phyloP scores from a whole-genome alignment of 2,113 vertebrate genomes.

The Picathartes gymnocephalus region DNA sequence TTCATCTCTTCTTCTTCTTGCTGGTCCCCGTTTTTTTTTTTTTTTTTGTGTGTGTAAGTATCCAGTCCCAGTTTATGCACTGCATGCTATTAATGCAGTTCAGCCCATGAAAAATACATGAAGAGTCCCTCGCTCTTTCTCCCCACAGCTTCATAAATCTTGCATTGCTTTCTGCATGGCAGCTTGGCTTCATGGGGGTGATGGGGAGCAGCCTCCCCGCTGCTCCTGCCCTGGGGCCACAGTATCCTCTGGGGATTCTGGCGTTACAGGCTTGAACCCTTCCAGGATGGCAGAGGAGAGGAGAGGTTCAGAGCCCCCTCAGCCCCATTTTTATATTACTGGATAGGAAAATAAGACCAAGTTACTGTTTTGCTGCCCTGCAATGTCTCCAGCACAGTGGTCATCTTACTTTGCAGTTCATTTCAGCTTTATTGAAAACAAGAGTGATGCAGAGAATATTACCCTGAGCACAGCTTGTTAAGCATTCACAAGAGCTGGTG shows the following conservation, averaged over 20 bases:
- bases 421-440: not conserved
- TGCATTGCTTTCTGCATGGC: conserved; percentile 22
- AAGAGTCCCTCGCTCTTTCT: not conserved
- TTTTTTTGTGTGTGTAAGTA: not conserved
- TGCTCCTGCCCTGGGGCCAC: not conserved
- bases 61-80: conserved; percentile 4
- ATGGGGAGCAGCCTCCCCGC: not conserved
- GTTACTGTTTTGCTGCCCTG: not conserved
- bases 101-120: conserved; percentile 58
- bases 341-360: not conserved
- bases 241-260: not conserved
- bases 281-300: not conserved
- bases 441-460: not conserved
- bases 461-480: not conserved
- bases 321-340: not conserved
- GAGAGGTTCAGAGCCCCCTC: not conserved
- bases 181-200: not conserved
- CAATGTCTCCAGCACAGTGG: not conserved
- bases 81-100: conserved; percentile 8
- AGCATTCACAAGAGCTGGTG: not conserved
- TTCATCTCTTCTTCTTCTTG: not conserved
- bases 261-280: not conserved
- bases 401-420: not conserved
- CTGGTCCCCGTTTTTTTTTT: not conserved
- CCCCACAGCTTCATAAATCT: conserved; percentile 42